Evolutionary conservation across 2,113 vertebrate species (phyloP).

Genomic region (Seriola quinqueradiata): DNA sequence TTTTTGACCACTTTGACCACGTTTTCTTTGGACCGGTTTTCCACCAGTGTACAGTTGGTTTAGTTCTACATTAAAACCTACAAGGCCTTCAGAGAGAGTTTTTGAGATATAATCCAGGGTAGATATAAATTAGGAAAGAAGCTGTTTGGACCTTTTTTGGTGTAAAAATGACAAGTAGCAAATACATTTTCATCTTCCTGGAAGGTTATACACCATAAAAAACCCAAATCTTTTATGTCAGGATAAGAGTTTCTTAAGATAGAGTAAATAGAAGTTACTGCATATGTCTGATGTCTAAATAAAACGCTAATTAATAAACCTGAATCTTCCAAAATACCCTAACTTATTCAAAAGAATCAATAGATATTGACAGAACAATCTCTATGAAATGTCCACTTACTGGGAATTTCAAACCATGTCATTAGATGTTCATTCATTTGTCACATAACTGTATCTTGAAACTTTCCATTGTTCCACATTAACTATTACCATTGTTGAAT

Average conservation of each 20-base stretch:
- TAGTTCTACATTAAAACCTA: not conserved
- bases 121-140: too few species aligned
- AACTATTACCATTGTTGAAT: not conserved
- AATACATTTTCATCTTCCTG: too few species aligned
- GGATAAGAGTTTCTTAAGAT: too few species aligned
- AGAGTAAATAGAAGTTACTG: too few species aligned
- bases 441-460: not conserved
- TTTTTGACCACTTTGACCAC: not conserved
- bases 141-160: too few species aligned
- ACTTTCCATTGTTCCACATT: not conserved
- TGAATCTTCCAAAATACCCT: not conserved
- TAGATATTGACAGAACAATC: too few species aligned
- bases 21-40: slow-evolving; percentile 18
- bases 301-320: not conserved
- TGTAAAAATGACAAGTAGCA: not conserved
- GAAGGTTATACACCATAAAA: too few species aligned
- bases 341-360: not conserved
- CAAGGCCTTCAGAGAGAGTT: not conserved
- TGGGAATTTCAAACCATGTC: not conserved
- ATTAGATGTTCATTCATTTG: not conserved
- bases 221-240: too few species aligned
- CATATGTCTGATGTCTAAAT: too few species aligned
- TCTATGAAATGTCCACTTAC: too few species aligned
- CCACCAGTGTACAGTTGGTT: not conserved
- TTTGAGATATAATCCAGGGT: too few species aligned